A percentile compares a stretch with the other conserved stretches of the same genome.
Conservation (phyloP, 2,113 vertebrate species). For the Calidris pugnax region DNA sequence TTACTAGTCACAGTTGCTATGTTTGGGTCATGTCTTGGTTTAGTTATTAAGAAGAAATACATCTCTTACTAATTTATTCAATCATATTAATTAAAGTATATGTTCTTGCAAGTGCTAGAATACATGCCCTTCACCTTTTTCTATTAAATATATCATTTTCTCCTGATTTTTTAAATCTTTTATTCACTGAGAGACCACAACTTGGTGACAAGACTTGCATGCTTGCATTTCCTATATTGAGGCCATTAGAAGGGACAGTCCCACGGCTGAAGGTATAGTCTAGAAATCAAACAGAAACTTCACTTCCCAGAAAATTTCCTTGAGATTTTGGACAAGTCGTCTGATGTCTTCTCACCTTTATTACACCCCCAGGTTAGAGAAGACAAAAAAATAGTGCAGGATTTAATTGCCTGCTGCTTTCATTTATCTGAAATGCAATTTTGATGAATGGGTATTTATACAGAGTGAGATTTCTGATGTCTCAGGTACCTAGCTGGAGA, state of each 20-base stretch:
- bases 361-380: fast-evolving
- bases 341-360: not conserved
- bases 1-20: not conserved
- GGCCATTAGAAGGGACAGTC: not conserved
- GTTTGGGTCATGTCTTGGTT: not conserved
- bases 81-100: not conserved
- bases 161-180: not conserved
- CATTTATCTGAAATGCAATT: not conserved
- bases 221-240: not conserved
- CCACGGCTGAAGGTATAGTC: not conserved
- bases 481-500: not conserved
- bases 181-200: not conserved
- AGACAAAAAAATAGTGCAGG: not conserved
- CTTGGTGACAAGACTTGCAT: not conserved
- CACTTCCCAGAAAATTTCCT: not conserved
- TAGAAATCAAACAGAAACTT: not conserved
- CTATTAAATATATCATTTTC: not conserved
- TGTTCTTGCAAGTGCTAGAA: not conserved
- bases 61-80: not conserved
- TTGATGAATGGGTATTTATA: not conserved
- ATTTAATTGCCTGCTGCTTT: not conserved
- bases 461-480: not conserved
- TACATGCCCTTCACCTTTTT: not conserved
- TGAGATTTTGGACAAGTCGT: not conserved
- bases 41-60: not conserved